Conservation (phyloP, 2,888 invertebrate genomes). For the Polia nebulosa region DNA sequence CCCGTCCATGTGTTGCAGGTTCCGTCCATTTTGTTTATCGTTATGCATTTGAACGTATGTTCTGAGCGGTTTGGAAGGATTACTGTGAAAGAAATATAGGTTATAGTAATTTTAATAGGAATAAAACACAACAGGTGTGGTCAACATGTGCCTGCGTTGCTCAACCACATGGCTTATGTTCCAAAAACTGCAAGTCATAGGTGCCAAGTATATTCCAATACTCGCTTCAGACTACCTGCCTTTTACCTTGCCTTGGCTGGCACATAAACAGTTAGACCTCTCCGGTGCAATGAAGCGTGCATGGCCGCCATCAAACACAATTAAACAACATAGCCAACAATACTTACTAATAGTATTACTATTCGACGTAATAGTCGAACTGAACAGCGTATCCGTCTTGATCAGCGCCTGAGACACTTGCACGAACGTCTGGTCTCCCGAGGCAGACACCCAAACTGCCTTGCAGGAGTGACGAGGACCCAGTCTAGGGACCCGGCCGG, state of each 20-base stretch:
- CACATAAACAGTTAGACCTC: background rate
- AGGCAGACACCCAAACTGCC: conserved; percentile 98
- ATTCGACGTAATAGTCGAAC: conserved; percentile 97
- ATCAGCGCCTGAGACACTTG: conserved; percentile 98
- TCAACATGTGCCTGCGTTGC: background rate
- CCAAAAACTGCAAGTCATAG: background rate
- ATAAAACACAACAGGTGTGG: background rate
- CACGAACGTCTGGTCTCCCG: conserved; percentile 98
- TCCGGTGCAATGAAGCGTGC: too few species aligned
- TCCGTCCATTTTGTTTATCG: conserved; percentile 97
- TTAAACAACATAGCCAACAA: background rate
- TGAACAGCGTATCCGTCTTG: conserved; percentile 96
- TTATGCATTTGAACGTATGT: conserved; percentile 96
- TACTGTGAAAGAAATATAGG: conserved; percentile 87
- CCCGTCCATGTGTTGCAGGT: conserved; percentile 96
- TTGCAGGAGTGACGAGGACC: conserved; percentile 96
- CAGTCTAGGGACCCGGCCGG: conserved; percentile 94
- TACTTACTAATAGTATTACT: conserved; percentile 94
- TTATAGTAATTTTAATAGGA: background rate
- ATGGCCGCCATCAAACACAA: too few species aligned
- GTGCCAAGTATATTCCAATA: background rate
- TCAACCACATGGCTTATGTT: background rate
- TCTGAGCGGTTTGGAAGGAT: conserved; percentile 95
- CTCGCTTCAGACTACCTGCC: too few species aligned
- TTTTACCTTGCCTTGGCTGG: background rate